Evolutionary conservation across 2,113 vertebrate species (phyloP), one percentile per base, ranked within the genome.

Genomic region (Brachirus orientalis): DNA sequence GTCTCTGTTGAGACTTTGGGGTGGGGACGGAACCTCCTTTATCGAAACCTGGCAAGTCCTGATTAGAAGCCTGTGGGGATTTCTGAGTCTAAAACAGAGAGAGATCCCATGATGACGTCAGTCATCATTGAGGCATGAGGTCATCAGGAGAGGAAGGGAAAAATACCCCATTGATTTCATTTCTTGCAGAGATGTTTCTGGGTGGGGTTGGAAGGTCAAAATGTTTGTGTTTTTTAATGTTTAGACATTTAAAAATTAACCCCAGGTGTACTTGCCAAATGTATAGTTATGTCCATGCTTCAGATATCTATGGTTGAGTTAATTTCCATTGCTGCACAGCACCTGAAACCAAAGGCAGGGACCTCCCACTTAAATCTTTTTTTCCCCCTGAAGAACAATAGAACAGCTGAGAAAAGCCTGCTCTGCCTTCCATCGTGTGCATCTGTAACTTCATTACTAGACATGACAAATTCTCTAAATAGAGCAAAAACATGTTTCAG

Each of bases 11-110:
- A 92, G 83, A 92, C 80, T 72, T 14, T 20, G 82, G 92, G 89
- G 90, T 88, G 91, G 80, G 83, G 87, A 89, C 79, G 86, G 75
- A 90, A 83, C 79, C 77, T 89, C 65, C 86, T 89, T 79, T 88
- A 88, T 90, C 77, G 84, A 94, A 93, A 90, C 91, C 87, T 90
- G 87, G 88, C 90, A 90, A 80, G 86, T 73, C 71, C 72, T 82
- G 82, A 85, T 88, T 79, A 81, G 79, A 88, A 80, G 88, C 82
- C 86, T 70, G 70, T 66, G 38, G 85, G 87, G 85, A 88, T 81
- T 87, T 85, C 71, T 79, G 48, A 14, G 47, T 86, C 68, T 59
- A 57, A 85, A 75, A 83, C 41, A 62, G 55, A 76, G 78, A 76
- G 78, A 90, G 85, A 72, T 89, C 84, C 88, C 82, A 73, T 10